A percentile compares a stretch with the other conserved stretches of the same genome.
These are phyloP conservation scores for Stegophylla sp. DNA, from an alignment of 2,888 invertebrate species.

Conservation along the genomic window DNA sequence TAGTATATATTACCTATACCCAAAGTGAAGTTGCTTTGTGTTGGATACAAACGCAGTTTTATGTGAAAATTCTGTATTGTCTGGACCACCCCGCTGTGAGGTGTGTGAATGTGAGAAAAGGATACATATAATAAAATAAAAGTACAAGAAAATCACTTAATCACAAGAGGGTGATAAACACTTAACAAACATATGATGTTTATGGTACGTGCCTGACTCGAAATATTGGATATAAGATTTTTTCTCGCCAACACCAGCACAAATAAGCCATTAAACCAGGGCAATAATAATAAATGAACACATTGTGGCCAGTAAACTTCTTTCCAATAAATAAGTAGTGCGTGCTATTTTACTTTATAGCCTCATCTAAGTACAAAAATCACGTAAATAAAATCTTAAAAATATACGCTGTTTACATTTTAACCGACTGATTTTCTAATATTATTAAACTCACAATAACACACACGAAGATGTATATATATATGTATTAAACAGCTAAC, in stretches of 20 bases:
- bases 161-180: conserved; percentile 53
- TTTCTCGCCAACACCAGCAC: not conserved
- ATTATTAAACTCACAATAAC: not conserved
- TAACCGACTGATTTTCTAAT: not conserved
- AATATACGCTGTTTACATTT: not conserved
- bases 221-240: conserved; percentile 5
- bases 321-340: conserved; percentile 11
- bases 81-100: conserved; percentile 26
- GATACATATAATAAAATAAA: not conserved
- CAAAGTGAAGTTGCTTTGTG: too few species aligned
- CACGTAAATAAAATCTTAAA: not conserved
- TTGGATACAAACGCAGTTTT: conserved; percentile 7
- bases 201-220: conserved; percentile 49
- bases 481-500: too few species aligned
- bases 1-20: too few species aligned
- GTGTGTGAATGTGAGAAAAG: not conserved
- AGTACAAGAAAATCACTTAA: conserved; percentile 32
- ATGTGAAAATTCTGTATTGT: conserved; percentile 37
- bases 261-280: conserved; percentile 6
- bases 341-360: not conserved
- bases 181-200: conserved; percentile 47
- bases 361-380: not conserved
- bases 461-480: not conserved
- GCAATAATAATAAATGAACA: conserved; percentile 7
- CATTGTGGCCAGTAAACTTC: conserved; percentile 4